These are phyloP conservation scores for Polydrusus pterygomalis DNA, from an alignment of 2,888 invertebrate genomes.

Conservation along the genomic window DNA sequence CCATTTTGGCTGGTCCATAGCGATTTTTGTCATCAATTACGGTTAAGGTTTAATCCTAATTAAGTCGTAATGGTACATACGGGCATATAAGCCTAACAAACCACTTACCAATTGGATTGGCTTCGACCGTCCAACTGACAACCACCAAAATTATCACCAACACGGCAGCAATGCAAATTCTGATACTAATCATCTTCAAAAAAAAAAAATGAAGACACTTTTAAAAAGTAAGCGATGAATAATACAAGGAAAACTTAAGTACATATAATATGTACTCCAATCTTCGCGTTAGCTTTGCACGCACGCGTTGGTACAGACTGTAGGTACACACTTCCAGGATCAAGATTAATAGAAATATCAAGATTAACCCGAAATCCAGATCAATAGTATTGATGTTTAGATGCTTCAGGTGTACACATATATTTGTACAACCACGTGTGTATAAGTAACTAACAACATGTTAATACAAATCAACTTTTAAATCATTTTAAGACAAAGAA, in stretches of 20 bases:
- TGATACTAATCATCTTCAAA: conserved; percentile 36
- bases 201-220: not conserved
- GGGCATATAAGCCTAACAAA: too few relatives aligned
- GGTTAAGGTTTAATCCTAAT: too few relatives aligned
- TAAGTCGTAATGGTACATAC: too few relatives aligned
- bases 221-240: not conserved
- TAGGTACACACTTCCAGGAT: too few relatives aligned
- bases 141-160: conserved; percentile 29
- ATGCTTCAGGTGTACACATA: not conserved
- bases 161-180: conserved; percentile 21
- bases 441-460: conserved; percentile 31
- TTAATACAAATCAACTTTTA: conserved; percentile 51
- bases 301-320: too few relatives aligned
- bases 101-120: conserved; percentile 49
- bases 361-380: conserved; percentile 1
- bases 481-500: conserved; percentile 53
- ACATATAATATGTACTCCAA: not conserved
- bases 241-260: not conserved
- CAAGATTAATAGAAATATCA: not conserved
- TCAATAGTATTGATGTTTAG: conserved; percentile 27
- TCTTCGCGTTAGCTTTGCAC: conserved; percentile 1
- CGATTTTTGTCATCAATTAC: too few relatives aligned
- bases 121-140: conserved; percentile 26
- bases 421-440: conserved; percentile 43
- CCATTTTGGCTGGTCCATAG: too few relatives aligned